These are phyloP conservation scores for Etheostoma nigrum DNA, from an alignment of 2,797 vertebrate genomes.

Conservation along the genomic window DNA sequence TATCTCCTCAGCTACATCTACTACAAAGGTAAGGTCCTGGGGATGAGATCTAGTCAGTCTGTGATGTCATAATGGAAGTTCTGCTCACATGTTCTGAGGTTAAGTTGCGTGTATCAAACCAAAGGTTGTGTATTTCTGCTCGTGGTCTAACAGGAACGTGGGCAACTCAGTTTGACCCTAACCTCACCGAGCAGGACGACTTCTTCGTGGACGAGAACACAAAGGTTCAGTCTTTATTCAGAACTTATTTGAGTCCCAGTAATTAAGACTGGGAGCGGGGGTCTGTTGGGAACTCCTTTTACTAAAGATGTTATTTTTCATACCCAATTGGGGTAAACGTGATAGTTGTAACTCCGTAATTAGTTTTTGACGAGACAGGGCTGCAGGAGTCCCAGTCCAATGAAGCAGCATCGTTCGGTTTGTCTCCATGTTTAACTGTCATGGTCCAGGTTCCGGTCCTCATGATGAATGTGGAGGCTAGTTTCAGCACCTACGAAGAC, in stretches of 20 bases:
- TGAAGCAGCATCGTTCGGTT: neutral
- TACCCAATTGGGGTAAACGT: fast-evolving
- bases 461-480: constrained; percentile 77
- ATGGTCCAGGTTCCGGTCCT: constrained; percentile 77
- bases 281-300: too few species aligned
- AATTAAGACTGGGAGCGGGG: too few species aligned
- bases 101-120: neutral
- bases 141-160: constrained; percentile 77
- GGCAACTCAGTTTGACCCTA: constrained; percentile 72
- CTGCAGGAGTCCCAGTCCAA: neutral
- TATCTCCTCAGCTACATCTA: too few species aligned
- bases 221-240: constrained; percentile 51
- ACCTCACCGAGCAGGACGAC: constrained; percentile 31
- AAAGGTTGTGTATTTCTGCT: constrained; percentile 4
- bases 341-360: too few species aligned
- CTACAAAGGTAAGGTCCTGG: too few species aligned
- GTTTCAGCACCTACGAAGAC: constrained; percentile 68
- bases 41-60: too few species aligned
- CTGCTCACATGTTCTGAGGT: too few species aligned
- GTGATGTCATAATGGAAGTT: neutral
- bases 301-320: too few species aligned
- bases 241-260: neutral
- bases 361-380: neutral
- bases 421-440: neutral
- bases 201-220: constrained; percentile 75